phyloP scores from a whole-genome alignment of 2,888 invertebrate species.

The Plebejus argus region DNA sequence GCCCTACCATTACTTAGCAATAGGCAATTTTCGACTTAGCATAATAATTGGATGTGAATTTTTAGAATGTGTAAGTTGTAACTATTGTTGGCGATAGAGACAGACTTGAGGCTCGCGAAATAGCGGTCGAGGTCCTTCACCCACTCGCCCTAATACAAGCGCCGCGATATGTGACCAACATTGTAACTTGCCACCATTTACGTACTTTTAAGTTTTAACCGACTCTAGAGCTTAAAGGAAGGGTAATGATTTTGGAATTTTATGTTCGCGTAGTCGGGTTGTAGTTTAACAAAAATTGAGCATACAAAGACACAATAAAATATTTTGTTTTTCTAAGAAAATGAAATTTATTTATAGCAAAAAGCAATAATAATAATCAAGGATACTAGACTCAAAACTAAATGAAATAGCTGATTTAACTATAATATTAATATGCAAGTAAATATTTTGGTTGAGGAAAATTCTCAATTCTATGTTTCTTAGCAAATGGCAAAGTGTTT shows the following conservation, averaged over 20 bases:
- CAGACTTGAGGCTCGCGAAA: conserved; percentile 56
- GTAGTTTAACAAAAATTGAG: not conserved
- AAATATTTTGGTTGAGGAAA: not conserved
- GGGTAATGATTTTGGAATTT: not conserved
- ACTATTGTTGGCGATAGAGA: conserved; percentile 43
- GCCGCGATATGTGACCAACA: conserved; percentile 20
- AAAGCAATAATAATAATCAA: not conserved
- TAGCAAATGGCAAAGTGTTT: not conserved
- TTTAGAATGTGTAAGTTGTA: conserved; percentile 32
- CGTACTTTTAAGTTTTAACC: not conserved
- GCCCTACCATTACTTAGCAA: not conserved
- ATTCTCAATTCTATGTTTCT: not conserved
- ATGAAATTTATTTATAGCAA: not conserved
- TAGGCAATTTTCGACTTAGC: not conserved
- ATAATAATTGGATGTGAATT: conserved; percentile 32
- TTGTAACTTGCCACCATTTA: conserved; percentile 10
- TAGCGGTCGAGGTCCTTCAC: conserved; percentile 71
- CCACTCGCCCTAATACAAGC: conserved; percentile 50
- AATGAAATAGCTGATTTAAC: not conserved
- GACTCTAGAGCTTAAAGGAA: not conserved
- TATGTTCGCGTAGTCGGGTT: not conserved
- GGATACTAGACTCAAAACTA: not conserved
- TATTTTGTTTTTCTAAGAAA: not conserved
- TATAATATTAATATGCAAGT: not conserved
- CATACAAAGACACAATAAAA: not conserved